A percentile compares a stretch with the other conserved stretches of the same genome.
These are phyloP conservation scores for Papilio machaon DNA, from an alignment of 1,140 invertebrate genomes.

Conservation along the genomic window DNA sequence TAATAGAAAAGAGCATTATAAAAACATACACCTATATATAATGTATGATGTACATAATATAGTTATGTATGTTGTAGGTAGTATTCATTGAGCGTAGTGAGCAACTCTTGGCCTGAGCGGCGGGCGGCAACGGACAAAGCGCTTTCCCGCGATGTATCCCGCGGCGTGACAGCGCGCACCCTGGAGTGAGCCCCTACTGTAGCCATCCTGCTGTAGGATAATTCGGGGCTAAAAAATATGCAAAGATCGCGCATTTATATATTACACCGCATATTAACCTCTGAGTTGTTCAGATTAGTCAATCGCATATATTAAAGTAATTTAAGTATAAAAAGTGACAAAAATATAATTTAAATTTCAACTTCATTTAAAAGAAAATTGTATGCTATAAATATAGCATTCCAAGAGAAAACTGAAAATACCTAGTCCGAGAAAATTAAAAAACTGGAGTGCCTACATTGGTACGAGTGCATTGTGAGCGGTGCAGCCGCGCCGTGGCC, in stretches of 20 bases:
- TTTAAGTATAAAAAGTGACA: neutral
- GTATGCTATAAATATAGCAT: conserved; percentile 7
- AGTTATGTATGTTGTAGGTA: neutral
- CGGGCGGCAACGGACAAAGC: conserved; percentile 26
- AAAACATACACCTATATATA: neutral
- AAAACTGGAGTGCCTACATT: conserved; percentile 21
- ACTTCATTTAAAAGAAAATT: neutral
- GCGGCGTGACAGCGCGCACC: conserved; percentile 9
- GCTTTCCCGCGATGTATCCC: conserved; percentile 25
- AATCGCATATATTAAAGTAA: neutral
- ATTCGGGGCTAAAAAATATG: neutral
- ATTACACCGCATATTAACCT: neutral
- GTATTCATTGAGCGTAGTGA: conserved; percentile 25
- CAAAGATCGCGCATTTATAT: too few species aligned
- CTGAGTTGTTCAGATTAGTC: neutral
- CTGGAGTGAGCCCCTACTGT: conserved; percentile 7
- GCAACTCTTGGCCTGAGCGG: neutral
- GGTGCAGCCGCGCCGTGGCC: conserved; percentile 1
- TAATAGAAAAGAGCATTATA: neutral
- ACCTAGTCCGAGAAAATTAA: conserved; percentile 20
- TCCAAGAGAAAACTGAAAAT: conserved; percentile 21
- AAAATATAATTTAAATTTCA: conserved; percentile 15
- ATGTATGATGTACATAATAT: neutral
- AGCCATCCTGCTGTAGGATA: neutral
- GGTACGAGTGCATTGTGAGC: conserved; percentile 31